Conservation (phyloP, 2,113 vertebrate species). For the Gorilla gorilla region DNA sequence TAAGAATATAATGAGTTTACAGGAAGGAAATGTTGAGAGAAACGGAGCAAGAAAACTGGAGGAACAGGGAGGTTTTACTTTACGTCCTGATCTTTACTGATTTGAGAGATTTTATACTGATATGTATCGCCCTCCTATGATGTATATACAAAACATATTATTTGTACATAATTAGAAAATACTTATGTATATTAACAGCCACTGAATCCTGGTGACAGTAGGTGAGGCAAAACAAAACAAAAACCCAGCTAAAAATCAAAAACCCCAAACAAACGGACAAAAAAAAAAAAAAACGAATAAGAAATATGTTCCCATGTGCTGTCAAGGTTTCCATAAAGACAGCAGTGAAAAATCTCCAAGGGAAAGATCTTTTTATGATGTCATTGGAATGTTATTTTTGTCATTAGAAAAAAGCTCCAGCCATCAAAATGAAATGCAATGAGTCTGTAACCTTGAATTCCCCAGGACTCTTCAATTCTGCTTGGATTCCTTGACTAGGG, state of each 20-base stretch:
- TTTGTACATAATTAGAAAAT: slow-evolving; percentile 33
- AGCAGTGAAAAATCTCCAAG: slow-evolving; percentile 39
- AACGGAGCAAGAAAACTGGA: slow-evolving; percentile 12
- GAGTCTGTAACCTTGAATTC: not conserved
- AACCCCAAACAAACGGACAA: not conserved
- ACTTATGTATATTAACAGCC: not conserved
- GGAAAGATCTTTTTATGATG: slow-evolving; percentile 33
- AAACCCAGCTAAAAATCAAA: not conserved
- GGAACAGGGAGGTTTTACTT: not conserved
- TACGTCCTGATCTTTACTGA: not conserved
- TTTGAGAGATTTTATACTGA: slow-evolving; percentile 18
- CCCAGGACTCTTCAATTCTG: not conserved
- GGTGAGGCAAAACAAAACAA: slow-evolving; percentile 16
- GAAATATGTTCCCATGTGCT: not conserved
- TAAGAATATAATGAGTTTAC: not conserved
- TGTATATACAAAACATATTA: not conserved
- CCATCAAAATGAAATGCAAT: not conserved
- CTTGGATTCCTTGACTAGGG: not conserved
- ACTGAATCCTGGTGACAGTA: not conserved
- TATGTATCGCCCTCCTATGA: not conserved
- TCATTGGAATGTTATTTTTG: slow-evolving; percentile 23
- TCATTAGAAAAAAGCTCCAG: not conserved
- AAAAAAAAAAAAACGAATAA: not conserved
- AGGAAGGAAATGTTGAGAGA: slow-evolving; percentile 20
- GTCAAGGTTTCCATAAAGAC: slow-evolving; percentile 31